Percentiles rank a stretch among this genome's conserved stretches.
These are phyloP conservation scores for Pangasius krempfi DNA, from an alignment of 2,797 vertebrate species.

Conservation along the genomic window DNA sequence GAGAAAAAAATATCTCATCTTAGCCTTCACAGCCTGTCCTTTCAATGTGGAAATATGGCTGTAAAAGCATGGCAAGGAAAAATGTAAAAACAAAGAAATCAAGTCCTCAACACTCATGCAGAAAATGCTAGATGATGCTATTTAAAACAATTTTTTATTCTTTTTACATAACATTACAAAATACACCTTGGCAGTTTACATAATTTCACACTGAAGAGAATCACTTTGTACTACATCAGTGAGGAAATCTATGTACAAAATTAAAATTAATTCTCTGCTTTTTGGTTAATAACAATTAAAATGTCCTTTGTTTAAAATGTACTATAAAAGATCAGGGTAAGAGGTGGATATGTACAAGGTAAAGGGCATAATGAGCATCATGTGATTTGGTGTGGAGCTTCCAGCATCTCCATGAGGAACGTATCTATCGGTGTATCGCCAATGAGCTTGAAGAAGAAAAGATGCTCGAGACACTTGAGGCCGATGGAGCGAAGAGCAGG, in stretches of 20 bases:
- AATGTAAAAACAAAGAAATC: conserved; percentile 63
- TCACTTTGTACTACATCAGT: conserved; percentile 67
- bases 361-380: conserved; percentile 48
- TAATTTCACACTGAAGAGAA: conserved; percentile 71
- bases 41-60: conserved; percentile 67
- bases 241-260: conserved; percentile 76
- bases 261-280: conserved; percentile 12
- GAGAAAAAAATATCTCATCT: too few relatives aligned
- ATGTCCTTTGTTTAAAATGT: conserved; percentile 1
- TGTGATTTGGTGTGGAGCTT: conserved; percentile 87
- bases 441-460: conserved; percentile 98
- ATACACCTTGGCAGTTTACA: conserved; percentile 70
- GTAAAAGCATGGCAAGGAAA: conserved; percentile 59
- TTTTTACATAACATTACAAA: conserved; percentile 74
- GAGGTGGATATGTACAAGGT: conserved; percentile 39
- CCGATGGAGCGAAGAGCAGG: conserved; percentile 93
- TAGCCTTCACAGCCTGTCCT: background rate
- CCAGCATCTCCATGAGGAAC: conserved; percentile 98
- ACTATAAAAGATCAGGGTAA: background rate
- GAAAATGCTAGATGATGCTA: background rate
- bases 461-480: conserved; percentile 94
- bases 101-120: background rate
- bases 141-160: conserved; percentile 8
- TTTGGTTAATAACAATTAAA: conserved; percentile 10
- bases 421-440: conserved; percentile 97